Evolutionary conservation across 1,140 invertebrate species (phyloP).

Genomic region (Schlechtendalia chinensis): DNA sequence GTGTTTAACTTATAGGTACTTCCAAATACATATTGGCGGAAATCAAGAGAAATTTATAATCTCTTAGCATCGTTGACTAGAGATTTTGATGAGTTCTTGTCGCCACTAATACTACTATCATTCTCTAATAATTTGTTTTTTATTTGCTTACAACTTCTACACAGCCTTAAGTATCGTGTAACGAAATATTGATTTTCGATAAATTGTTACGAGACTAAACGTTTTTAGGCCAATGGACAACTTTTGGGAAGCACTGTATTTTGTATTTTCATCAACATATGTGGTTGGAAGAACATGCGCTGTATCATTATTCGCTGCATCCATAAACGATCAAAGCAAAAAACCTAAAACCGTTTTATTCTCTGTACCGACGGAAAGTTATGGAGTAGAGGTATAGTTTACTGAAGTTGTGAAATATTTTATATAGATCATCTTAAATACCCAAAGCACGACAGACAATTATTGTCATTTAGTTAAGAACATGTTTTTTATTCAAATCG

Average conservation of each 20-base stretch:
- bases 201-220: no score
- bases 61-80: conserved; percentile 64
- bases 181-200: no score
- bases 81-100: conserved; percentile 63
- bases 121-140: conserved; percentile 71
- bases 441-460: no score
- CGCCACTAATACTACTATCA: conserved; percentile 65
- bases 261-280: conserved; percentile 67
- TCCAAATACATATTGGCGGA: conserved; percentile 62
- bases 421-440: no score
- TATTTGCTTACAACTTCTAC: conserved; percentile 69
- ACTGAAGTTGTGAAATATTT: no score
- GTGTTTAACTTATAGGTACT: neutral
- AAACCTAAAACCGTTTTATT: conserved; percentile 64
- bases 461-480: no score
- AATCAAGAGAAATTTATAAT: conserved; percentile 65
- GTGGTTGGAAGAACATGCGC: conserved; percentile 63
- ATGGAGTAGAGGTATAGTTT: conserved; percentile 63
- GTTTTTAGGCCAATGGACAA: conserved; percentile 60
- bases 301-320: conserved; percentile 67
- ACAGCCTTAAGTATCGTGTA: conserved; percentile 72
- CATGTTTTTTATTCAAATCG: no score
- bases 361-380: conserved; percentile 64
- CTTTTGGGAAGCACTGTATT: conserved; percentile 62
- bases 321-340: conserved; percentile 66